Percentiles rank a stretch among this genome's conserved stretches.
phyloP scores from a whole-genome alignment of 2,113 vertebrate species.

The Ceratotherium simum region DNA sequence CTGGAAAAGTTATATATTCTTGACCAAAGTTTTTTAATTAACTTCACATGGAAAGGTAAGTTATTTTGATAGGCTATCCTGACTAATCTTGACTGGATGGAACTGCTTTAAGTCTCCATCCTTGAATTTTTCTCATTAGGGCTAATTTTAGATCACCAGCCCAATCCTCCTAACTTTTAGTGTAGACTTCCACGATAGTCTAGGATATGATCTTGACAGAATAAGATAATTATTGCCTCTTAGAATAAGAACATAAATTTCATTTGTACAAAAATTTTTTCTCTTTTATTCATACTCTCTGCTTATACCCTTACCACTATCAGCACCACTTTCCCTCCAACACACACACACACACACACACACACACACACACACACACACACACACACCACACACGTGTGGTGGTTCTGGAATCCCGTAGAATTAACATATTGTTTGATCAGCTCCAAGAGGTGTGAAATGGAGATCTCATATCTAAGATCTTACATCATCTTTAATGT shows the following conservation, averaged over 20 bases:
- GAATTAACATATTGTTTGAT: background rate
- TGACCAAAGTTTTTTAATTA: background rate
- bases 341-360: background rate
- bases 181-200: background rate
- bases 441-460: conserved; percentile 26
- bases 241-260: conserved; percentile 42
- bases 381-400: too few relatives aligned
- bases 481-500: background rate
- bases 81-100: background rate
- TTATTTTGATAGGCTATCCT: conserved; percentile 6
- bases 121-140: background rate
- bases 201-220: background rate
- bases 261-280: background rate
- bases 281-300: background rate
- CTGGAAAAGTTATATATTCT: conserved; percentile 7
- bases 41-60: background rate
- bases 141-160: conserved; percentile 27
- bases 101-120: background rate
- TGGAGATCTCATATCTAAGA: background rate
- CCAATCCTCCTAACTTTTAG: background rate
- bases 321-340: background rate
- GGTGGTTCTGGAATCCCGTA: background rate
- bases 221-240: background rate
- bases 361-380: background rate
- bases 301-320: background rate